phyloP scores from a whole-genome alignment of 1,140 invertebrate genomes.

The Ostrea denselamellosa region DNA sequence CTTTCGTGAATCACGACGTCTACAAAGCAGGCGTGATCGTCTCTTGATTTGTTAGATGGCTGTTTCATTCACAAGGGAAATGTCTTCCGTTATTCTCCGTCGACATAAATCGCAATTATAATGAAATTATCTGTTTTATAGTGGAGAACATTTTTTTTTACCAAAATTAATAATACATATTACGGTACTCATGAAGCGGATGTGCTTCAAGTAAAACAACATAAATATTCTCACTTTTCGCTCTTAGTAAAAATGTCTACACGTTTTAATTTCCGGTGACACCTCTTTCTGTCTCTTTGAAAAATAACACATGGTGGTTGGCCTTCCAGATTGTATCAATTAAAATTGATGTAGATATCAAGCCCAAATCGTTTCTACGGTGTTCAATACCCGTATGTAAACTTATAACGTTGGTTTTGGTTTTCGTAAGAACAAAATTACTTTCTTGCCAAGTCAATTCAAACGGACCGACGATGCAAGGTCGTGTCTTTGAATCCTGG shows the following conservation, averaged over 20 bases:
- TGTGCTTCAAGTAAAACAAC: background rate
- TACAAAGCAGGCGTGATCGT: no score
- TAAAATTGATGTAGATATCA: background rate
- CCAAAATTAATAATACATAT: background rate
- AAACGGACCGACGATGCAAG: background rate
- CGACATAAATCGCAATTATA: background rate
- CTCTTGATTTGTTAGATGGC: no score
- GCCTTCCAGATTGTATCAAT: background rate
- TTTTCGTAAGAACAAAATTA: background rate
- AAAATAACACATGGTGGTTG: background rate
- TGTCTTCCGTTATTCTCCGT: background rate
- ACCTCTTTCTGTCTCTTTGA: background rate
- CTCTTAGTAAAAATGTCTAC: background rate
- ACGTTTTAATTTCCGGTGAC: background rate
- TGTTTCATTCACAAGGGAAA: background rate
- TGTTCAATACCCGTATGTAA: background rate
- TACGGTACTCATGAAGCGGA: background rate
- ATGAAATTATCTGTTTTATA: background rate
- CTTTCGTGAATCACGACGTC: no score
- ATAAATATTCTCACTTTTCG: conserved; percentile 4
- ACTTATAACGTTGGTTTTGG: background rate
- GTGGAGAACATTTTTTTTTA: background rate
- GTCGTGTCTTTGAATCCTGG: background rate
- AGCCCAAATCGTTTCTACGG: background rate
- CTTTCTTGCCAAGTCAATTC: background rate